A percentile compares a stretch with the other conserved stretches of the same genome.
Evolutionary conservation across 2,113 vertebrate genomes (phyloP).

Genomic region (Lamprotornis superbus): DNA sequence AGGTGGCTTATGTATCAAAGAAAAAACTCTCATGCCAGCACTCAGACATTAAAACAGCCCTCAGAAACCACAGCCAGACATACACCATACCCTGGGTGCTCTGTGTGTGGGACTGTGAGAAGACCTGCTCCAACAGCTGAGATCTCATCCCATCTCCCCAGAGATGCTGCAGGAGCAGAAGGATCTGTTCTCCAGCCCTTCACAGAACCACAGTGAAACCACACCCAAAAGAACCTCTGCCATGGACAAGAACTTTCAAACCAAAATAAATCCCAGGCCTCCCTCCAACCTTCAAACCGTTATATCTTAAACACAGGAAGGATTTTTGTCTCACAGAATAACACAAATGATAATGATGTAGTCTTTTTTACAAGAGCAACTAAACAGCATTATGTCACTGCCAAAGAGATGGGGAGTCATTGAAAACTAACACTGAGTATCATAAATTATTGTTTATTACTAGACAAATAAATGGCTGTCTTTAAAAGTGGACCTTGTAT

Average conservation of each 20-base stretch:
- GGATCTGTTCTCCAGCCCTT: background rate
- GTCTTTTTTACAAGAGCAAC: conserved; percentile 27
- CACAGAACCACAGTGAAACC: background rate
- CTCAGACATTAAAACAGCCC: background rate
- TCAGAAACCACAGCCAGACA: background rate
- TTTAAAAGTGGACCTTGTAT: conserved; percentile 39
- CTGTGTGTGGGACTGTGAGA: background rate
- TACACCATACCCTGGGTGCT: background rate
- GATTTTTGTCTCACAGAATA: conserved; percentile 34
- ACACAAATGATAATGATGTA: conserved; percentile 33
- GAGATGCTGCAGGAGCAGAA: background rate
- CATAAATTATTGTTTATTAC: conserved; percentile 72
- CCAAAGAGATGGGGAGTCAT: conserved; percentile 15
- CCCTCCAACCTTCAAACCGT: background rate
- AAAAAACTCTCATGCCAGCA: background rate
- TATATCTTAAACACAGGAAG: conserved; percentile 46
- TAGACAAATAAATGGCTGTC: conserved; percentile 51
- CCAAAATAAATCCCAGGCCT: background rate
- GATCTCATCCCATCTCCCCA: background rate
- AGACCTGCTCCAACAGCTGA: background rate
- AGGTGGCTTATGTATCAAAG: background rate
- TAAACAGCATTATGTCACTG: conserved; percentile 39
- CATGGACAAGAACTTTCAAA: background rate
- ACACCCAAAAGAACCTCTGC: background rate
- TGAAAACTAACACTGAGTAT: conserved; percentile 31